phyloP scores from a whole-genome alignment of 2,888 invertebrate genomes.

The Trimorus sp. region DNA sequence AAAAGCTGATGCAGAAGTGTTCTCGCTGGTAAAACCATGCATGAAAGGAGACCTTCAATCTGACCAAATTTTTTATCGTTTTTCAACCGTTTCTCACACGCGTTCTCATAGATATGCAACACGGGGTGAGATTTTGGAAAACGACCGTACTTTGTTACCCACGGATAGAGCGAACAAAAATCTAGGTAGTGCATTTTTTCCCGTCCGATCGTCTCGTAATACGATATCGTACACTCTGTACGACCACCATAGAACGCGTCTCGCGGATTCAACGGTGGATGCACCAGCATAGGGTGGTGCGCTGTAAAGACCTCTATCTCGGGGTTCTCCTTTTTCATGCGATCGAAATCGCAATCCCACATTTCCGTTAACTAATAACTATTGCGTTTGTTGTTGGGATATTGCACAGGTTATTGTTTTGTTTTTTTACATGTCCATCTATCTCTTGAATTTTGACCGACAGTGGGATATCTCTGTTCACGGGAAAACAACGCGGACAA shows the following conservation, averaged over 20 bases:
- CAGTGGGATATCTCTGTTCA: conserved; percentile 12
- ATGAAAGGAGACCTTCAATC: background rate
- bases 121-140: conserved; percentile 72
- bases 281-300: background rate
- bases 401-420: too few relatives aligned
- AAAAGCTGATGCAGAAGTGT: background rate
- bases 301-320: background rate
- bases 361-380: conserved; percentile 22
- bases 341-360: conserved; percentile 35
- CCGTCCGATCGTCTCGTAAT: background rate
- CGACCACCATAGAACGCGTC: too few relatives aligned
- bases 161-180: conserved; percentile 61
- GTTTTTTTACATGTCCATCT: too few relatives aligned
- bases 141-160: conserved; percentile 68
- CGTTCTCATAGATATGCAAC: conserved; percentile 63
- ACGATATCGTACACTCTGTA: conserved; percentile 1
- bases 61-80: background rate
- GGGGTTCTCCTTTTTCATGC: background rate
- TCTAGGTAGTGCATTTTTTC: conserved; percentile 45
- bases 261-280: conserved; percentile 7
- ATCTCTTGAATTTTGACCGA: too few relatives aligned
- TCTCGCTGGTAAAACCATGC: background rate
- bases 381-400: background rate
- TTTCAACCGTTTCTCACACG: background rate
- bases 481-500: conserved; percentile 13